Evolutionary conservation across 2,797 vertebrate species (phyloP).

Genomic region (Danio kyathit): DNA sequence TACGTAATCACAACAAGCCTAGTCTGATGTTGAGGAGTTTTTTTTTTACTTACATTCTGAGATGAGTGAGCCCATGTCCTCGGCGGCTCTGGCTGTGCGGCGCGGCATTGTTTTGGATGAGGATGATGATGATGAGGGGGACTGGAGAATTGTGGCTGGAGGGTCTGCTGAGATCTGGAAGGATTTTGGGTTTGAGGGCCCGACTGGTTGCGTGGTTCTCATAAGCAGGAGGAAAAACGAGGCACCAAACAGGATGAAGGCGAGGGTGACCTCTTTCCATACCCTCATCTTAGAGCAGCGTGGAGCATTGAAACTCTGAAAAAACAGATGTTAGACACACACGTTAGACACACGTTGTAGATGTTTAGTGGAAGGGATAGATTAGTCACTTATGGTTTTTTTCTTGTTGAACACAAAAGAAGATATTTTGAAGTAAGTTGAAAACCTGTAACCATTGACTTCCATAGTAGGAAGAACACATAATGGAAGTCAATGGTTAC

Average conservation of each 20-base stretch:
- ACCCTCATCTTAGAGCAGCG: constrained; percentile 97
- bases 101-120: neutral
- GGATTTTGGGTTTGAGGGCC: constrained; percentile 65
- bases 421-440: too few relatives aligned
- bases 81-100: constrained; percentile 79
- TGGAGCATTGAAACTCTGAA: constrained; percentile 91
- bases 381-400: too few relatives aligned
- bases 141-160: constrained; percentile 55
- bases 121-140: constrained; percentile 36
- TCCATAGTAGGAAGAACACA: too few relatives aligned
- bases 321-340: constrained; percentile 48
- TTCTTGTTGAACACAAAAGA: too few relatives aligned
- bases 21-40: neutral
- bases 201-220: constrained; percentile 84
- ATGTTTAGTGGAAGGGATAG: too few relatives aligned
- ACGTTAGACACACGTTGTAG: too few relatives aligned
- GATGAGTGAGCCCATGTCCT: constrained; percentile 83
- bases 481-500: too few relatives aligned
- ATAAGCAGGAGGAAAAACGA: constrained; percentile 89
- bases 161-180: constrained; percentile 48
- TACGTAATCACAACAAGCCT: too few relatives aligned
- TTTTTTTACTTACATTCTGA: constrained; percentile 91
- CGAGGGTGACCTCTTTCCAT: constrained; percentile 95
- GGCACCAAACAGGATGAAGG: constrained; percentile 91
- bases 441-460: too few relatives aligned